Evolutionary conservation across 2,888 invertebrate species (phyloP).

Genomic region (Myathropa florea): DNA sequence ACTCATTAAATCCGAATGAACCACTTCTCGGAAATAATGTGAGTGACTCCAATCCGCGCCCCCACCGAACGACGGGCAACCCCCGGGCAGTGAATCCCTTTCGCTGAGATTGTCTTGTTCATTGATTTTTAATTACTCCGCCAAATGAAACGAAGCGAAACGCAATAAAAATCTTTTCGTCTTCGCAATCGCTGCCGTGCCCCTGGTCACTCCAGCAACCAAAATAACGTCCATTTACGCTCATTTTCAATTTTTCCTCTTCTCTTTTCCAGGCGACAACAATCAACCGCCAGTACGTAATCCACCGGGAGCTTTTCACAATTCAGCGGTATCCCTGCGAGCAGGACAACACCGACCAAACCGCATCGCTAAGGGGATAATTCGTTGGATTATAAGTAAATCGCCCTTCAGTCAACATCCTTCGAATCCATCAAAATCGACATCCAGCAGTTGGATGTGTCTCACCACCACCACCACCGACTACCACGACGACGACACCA

Average conservation of each 20-base stretch:
- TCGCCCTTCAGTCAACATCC: slow-evolving; percentile 78
- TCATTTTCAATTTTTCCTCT: not conserved
- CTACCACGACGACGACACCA: slow-evolving; percentile 14
- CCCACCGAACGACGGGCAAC: slow-evolving; percentile 14
- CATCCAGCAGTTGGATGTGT: slow-evolving; percentile 48
- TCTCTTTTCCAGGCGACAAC: slow-evolving; percentile 76
- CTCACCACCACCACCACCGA: slow-evolving; percentile 14
- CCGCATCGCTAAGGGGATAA: slow-evolving; percentile 78
- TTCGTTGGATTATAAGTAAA: slow-evolving; percentile 80
- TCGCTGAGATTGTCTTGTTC: slow-evolving; percentile 9
- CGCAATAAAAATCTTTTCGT: slow-evolving; percentile 31
- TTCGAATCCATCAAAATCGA: slow-evolving; percentile 78
- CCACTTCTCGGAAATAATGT: not conserved
- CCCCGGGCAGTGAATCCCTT: slow-evolving; percentile 3
- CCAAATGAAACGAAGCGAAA: slow-evolving; percentile 29
- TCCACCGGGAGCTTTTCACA: slow-evolving; percentile 81
- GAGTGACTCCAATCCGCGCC: not conserved
- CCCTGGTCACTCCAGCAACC: no score
- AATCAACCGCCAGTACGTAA: slow-evolving; percentile 80
- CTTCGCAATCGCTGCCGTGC: no score
- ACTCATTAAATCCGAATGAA: not conserved
- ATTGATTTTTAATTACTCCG: slow-evolving; percentile 49
- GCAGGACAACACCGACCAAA: slow-evolving; percentile 73
- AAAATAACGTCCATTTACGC: no score
- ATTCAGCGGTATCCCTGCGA: slow-evolving; percentile 78